phyloP scores from a whole-genome alignment of 1,140 invertebrate genomes.

The Oppia nitens region DNA sequence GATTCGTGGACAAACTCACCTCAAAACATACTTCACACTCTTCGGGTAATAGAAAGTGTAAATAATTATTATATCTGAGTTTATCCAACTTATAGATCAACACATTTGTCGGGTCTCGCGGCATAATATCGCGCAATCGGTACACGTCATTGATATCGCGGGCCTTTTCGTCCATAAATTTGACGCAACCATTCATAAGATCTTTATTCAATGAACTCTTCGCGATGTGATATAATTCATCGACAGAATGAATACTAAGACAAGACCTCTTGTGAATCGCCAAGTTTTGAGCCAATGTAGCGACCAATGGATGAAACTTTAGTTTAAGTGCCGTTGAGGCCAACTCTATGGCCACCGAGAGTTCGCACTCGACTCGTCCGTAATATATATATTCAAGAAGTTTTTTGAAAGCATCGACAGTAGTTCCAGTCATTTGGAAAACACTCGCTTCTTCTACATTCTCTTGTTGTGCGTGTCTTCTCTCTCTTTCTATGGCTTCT shows the following conservation, averaged over 20 bases:
- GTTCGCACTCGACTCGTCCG: neutral
- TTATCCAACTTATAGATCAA: neutral
- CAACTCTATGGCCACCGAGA: neutral
- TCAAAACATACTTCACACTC: neutral
- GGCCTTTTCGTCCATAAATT: neutral
- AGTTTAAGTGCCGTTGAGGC: neutral
- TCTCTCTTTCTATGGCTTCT: neutral
- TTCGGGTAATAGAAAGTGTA: neutral
- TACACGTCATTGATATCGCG: neutral
- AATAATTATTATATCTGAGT: neutral
- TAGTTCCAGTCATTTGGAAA: neutral
- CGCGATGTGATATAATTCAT: neutral
- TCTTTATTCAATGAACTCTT: neutral
- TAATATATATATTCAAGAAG: neutral
- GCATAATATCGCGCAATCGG: neutral
- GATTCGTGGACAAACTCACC: neutral
- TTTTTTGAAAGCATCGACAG: neutral
- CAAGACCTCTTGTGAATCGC: neutral
- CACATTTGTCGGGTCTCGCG: neutral
- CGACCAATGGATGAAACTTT: neutral
- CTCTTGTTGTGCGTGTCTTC: neutral
- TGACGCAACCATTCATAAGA: neutral
- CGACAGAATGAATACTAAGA: neutral
- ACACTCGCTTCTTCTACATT: neutral
- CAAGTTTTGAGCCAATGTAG: neutral